A percentile compares a stretch with the other conserved stretches of the same genome.
phyloP scores from a whole-genome alignment of 1,140 invertebrate species.

The Lepidostoma basale region DNA sequence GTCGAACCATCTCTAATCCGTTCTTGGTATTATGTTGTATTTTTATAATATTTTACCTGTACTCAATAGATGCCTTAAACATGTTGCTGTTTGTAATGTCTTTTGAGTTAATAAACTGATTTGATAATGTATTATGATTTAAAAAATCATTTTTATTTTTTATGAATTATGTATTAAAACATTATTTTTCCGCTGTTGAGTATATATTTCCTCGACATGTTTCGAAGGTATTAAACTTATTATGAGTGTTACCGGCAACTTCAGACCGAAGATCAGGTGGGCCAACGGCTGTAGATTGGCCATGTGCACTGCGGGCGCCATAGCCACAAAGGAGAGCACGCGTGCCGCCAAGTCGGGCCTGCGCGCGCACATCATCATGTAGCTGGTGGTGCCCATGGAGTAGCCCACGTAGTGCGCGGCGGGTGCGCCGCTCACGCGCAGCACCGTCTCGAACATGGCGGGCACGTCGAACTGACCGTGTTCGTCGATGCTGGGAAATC shows the following conservation, averaged over 20 bases:
- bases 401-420: conserved; percentile 65
- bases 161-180: too few relatives aligned
- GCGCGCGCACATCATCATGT: conserved; percentile 66
- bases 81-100: too few relatives aligned
- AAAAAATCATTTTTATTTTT: too few relatives aligned
- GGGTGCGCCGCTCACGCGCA: conserved; percentile 59
- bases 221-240: too few relatives aligned
- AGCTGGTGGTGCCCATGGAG: conserved; percentile 67
- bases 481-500: conserved; percentile 64
- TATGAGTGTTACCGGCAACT: conserved; percentile 29
- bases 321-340: conserved; percentile 55
- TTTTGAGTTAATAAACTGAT: too few relatives aligned
- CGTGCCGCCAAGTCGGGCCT: conserved; percentile 64
- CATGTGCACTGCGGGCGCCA: conserved; percentile 55
- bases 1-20: too few relatives aligned
- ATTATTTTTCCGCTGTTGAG: too few relatives aligned
- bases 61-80: too few relatives aligned
- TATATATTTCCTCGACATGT: too few relatives aligned
- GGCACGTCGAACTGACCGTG: conserved; percentile 72
- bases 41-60: too few relatives aligned
- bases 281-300: conserved; percentile 48
- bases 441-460: conserved; percentile 69
- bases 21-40: too few relatives aligned
- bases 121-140: too few relatives aligned
- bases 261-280: conserved; percentile 19